Base-by-base conservation (phyloP, 1,140 invertebrate genomes). In the Oedothorax gibbosus region DNA sequence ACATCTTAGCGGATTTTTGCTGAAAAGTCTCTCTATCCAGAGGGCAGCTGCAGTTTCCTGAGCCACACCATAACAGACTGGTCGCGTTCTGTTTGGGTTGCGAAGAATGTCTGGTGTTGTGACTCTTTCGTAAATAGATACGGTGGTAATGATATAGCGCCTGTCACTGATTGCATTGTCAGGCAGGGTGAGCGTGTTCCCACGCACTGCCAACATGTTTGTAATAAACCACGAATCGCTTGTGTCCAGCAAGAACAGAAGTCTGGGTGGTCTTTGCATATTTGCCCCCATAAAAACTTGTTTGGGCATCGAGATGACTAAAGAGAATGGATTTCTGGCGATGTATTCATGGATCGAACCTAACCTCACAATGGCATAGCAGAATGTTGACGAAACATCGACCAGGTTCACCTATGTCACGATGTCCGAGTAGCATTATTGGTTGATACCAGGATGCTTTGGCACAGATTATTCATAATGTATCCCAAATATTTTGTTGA, bases 1-100 rank as follows among this genome's bases (percentile, higher is more conserved):
- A 84, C 81, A 84, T 84, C 81, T 84, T 84, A 84, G 81, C 81
- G 81, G 81, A 84, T 84, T 35, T 84, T 84, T 57, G 81, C 49
- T 84, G 81, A 84, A 84, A 84, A 84, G 62, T 75, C 81, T 77
- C 18, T 80, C 69, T 49, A 71, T 73, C 57, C n/a, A 18, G 65
- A 73, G 72, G 49, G 69, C 80, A 82, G 80, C 80, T 82, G 80
- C 66, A n/a, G 20, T 71, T 71, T 21, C 69, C 49, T 21, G 12
- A 9, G 21, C 65, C 65, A 68, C 50, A 35, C 53, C 2, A 11
- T 53, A 71, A 53, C 68, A 71, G 51, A n/a, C 69, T 51, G 3
- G 50, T 6, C 5, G 9, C 69, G 66, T 21, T 82, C 73, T 73
- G 73, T 60, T 72, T 20, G 66, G 57, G 35, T 14, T 72, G 56